A percentile compares a stretch with the other conserved stretches of the same genome.
phyloP scores from a whole-genome alignment of 2,113 vertebrate genomes.

The Arenaria interpres region DNA sequence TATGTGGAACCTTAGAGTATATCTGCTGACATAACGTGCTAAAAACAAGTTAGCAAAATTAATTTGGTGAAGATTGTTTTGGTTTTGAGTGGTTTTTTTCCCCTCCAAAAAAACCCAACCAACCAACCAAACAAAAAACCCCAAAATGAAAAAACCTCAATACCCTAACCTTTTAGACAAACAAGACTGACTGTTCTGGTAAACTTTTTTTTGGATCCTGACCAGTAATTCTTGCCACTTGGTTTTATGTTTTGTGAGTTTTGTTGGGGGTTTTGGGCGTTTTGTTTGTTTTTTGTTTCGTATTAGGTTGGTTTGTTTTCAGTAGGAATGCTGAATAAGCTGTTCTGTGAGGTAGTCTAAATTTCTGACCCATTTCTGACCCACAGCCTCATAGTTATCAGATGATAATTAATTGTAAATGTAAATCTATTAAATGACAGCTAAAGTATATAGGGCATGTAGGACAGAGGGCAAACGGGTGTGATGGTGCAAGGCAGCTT shows the following conservation, averaged over 20 bases:
- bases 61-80: not conserved
- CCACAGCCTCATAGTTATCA: not conserved
- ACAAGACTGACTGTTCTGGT: not conserved
- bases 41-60: constrained; percentile 53
- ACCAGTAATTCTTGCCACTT: not conserved
- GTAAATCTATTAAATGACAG: constrained; percentile 46
- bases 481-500: not conserved
- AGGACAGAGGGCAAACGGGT: not conserved
- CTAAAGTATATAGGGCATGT: not conserved
- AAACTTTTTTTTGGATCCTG: not conserved
- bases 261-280: not conserved
- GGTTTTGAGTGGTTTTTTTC: too few relatives aligned
- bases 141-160: too few relatives aligned
- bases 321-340: not conserved
- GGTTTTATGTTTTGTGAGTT: not conserved
- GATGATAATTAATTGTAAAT: constrained; percentile 39
- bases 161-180: too few relatives aligned
- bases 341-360: not conserved
- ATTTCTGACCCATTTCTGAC: constrained; percentile 25
- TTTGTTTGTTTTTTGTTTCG: too few relatives aligned
- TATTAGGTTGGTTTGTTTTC: not conserved
- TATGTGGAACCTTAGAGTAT: constrained; percentile 39
- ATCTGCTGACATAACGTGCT: not conserved
- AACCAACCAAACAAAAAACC: too few relatives aligned
- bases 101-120: too few relatives aligned